These are phyloP conservation scores for Triplophysa rosa DNA, from an alignment of 2,113 vertebrate species.

Conservation along the genomic window DNA sequence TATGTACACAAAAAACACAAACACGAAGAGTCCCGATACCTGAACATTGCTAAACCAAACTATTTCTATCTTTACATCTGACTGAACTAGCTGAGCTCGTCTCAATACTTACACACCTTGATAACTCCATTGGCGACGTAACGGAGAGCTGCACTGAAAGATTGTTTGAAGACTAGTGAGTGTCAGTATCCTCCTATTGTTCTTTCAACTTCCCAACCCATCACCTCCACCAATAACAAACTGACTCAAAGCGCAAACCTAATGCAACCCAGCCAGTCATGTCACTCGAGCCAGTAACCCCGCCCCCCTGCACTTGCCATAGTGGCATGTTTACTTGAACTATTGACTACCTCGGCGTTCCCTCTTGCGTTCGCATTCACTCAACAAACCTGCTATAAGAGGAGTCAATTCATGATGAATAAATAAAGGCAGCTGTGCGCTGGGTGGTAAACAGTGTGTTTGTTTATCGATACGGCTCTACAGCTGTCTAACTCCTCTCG, in stretches of 20 bases:
- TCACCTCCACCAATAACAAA: slow-evolving; percentile 19
- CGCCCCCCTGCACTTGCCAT: slow-evolving; percentile 34
- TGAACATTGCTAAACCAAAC: background rate
- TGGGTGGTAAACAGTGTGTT: slow-evolving; percentile 9
- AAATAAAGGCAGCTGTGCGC: slow-evolving; percentile 35
- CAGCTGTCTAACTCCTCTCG: slow-evolving; percentile 5
- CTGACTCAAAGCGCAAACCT: slow-evolving; percentile 9
- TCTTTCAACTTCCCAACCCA: slow-evolving; percentile 28
- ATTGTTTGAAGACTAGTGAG: slow-evolving; percentile 26
- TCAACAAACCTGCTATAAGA: background rate
- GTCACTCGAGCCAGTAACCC: background rate
- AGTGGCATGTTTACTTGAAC: slow-evolving; percentile 25
- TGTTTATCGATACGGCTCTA: slow-evolving; percentile 16
- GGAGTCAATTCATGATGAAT: slow-evolving; percentile 18
- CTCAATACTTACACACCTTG: slow-evolving; percentile 45
- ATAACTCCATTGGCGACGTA: slow-evolving; percentile 30
- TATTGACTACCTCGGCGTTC: background rate
- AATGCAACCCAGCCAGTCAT: slow-evolving; percentile 35
- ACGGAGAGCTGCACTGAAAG: slow-evolving; percentile 11
- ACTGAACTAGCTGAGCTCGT: background rate
- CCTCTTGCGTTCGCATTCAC: background rate
- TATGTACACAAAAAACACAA: background rate
- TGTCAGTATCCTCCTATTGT: slow-evolving; percentile 23
- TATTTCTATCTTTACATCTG: background rate
- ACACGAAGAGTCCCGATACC: background rate